A percentile compares a stretch with the other conserved stretches of the same genome.
Evolutionary conservation across 2,113 vertebrate species (phyloP).

Genomic region (Chaetodon trifascialis): DNA sequence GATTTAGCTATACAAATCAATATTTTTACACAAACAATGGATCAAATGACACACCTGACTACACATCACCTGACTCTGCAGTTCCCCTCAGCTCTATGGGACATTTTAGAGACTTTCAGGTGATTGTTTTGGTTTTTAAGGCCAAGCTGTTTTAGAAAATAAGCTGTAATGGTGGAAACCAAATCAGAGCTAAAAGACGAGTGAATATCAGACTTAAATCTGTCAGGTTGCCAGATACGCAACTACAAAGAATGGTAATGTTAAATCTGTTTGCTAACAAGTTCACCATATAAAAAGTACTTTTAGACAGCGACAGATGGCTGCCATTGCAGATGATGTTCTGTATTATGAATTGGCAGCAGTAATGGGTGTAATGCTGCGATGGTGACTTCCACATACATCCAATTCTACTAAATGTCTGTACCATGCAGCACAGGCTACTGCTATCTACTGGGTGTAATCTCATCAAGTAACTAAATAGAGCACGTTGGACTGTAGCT

Average conservation of each 20-base stretch:
- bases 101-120: neutral
- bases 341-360: neutral
- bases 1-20: conserved; percentile 12
- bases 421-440: neutral
- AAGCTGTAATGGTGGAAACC: neutral
- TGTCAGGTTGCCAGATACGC: too few relatives aligned
- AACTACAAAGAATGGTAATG: neutral
- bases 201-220: neutral
- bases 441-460: neutral
- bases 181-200: neutral
- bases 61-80: too few relatives aligned
- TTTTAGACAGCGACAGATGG: neutral
- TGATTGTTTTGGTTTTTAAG: neutral
- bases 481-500: too few relatives aligned
- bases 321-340: neutral
- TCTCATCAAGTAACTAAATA: too few relatives aligned
- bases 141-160: neutral
- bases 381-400: too few relatives aligned
- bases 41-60: too few relatives aligned
- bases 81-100: neutral
- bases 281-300: neutral
- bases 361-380: too few relatives aligned
- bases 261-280: neutral
- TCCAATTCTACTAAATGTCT: too few relatives aligned
- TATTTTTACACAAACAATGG: conserved; percentile 12